These are phyloP conservation scores for Oceanodroma leucorhoa DNA, from an alignment of 2,797 vertebrate genomes.

Conservation along the genomic window DNA sequence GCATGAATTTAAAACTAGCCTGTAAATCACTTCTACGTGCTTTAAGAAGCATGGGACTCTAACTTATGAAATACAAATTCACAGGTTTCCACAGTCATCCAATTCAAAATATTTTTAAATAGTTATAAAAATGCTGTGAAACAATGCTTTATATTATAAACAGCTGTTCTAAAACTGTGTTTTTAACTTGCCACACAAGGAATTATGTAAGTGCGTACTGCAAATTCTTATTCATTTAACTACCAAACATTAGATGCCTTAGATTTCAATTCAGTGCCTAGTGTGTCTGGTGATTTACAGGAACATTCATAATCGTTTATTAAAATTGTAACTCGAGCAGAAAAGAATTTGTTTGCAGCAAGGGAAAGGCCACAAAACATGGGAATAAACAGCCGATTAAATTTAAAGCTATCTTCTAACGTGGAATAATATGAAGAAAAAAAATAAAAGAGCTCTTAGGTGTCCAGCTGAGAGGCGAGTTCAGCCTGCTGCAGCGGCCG, in stretches of 20 bases:
- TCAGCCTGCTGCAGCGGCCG: neutral
- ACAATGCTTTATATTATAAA: constrained; percentile 23
- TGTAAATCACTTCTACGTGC: constrained; percentile 78
- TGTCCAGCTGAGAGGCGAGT: neutral
- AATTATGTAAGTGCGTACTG: constrained; percentile 23
- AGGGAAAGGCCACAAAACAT: neutral
- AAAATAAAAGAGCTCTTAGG: neutral
- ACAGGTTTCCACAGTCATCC: neutral
- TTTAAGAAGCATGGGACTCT: constrained; percentile 78
- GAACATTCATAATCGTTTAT: constrained; percentile 1
- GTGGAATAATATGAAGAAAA: neutral
- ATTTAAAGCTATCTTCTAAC: neutral
- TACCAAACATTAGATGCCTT: neutral
- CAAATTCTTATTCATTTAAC: constrained; percentile 33
- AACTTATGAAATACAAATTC: constrained; percentile 47
- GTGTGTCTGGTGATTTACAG: constrained; percentile 44
- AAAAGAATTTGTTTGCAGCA: constrained; percentile 37
- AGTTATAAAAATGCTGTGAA: constrained; percentile 8
- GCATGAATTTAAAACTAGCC: constrained; percentile 82
- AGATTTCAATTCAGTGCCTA: neutral
- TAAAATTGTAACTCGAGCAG: constrained; percentile 16
- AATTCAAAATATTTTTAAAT: constrained; percentile 49
- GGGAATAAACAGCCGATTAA: neutral
- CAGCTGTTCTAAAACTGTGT: constrained; percentile 33
- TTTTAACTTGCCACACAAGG: constrained; percentile 37